Conservation (phyloP, 2,888 invertebrate species). For the Chloromyia formosa region DNA sequence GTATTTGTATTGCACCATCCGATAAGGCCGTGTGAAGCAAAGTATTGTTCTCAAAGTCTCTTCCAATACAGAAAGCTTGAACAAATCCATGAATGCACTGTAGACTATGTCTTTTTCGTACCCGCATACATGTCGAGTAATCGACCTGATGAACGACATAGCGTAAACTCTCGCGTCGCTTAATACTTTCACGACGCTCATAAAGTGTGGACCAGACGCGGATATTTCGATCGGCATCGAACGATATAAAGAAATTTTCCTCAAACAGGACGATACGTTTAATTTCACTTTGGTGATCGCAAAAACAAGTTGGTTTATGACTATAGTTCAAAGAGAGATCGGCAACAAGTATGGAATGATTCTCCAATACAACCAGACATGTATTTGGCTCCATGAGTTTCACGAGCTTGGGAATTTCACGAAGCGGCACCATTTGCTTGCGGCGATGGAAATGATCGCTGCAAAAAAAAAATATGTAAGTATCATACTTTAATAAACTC, state of each 20-base stretch:
- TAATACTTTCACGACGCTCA: constrained; percentile 53
- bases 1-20: constrained; percentile 57
- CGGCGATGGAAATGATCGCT: constrained; percentile 61
- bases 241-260: constrained; percentile 57
- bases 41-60: constrained; percentile 3
- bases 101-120: constrained; percentile 18
- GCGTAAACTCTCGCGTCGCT: constrained; percentile 52
- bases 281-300: constrained; percentile 54
- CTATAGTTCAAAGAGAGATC: constrained; percentile 59
- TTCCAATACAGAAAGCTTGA: constrained; percentile 33
- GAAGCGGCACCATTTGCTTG: constrained; percentile 60
- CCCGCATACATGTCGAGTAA: constrained; percentile 40
- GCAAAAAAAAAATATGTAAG: constrained; percentile 32
- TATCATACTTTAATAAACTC: too few relatives aligned
- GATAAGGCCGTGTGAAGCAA: constrained; percentile 56
- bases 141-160: constrained; percentile 47
- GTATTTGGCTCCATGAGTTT: constrained; percentile 57
- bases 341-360: constrained; percentile 55
- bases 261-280: constrained; percentile 56
- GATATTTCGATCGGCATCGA: constrained; percentile 58
- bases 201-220: constrained; percentile 59
- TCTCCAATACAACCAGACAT: constrained; percentile 57
- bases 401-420: constrained; percentile 55
- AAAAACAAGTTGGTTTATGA: constrained; percentile 54
- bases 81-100: constrained; percentile 40